Percentiles rank a stretch among this genome's conserved stretches.
These are phyloP conservation scores for Acanthaster planci DNA, from an alignment of 35 echinoderm and acorn worm species.

Conservation along the genomic window DNA sequence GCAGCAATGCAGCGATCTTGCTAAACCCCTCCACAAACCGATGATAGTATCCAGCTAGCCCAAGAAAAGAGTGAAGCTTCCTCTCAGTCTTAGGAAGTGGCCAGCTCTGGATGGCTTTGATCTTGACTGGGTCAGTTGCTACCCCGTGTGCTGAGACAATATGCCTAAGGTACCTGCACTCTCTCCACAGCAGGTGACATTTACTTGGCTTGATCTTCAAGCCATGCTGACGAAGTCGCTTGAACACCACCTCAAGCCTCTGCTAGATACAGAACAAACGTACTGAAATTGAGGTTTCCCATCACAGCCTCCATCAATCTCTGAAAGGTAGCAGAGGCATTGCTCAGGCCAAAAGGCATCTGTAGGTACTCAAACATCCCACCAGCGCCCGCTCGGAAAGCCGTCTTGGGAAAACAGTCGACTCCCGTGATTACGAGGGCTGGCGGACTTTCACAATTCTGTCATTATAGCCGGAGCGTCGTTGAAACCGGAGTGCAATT, in stretches of 20 bases:
- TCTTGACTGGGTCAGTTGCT: not conserved
- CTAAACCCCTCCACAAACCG: slow-evolving; percentile 2
- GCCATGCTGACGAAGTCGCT: slow-evolving; percentile 25
- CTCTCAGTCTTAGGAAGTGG: not conserved
- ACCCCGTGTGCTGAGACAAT: not conserved
- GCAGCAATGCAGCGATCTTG: not conserved
- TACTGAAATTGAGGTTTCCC: slow-evolving; percentile 14
- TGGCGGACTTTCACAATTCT: too few relatives aligned
- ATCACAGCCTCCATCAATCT: slow-evolving; percentile 58
- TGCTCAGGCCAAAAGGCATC: slow-evolving; percentile 37
- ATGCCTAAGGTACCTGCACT: slow-evolving; percentile 16
- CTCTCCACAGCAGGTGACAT: slow-evolving; percentile 40
- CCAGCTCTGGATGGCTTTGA: not conserved
- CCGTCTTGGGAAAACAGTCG: slow-evolving; percentile 45
- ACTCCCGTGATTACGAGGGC: too few relatives aligned
- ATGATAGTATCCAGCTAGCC: not conserved
- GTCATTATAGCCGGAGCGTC: too few relatives aligned
- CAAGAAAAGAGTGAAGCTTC: not conserved
- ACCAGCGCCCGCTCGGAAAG: too few relatives aligned
- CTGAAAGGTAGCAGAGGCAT: too few relatives aligned
- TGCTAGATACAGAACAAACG: slow-evolving; percentile 27
- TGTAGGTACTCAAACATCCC: too few relatives aligned
- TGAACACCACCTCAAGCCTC: slow-evolving; percentile 34
- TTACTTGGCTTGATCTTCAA: slow-evolving; percentile 56
- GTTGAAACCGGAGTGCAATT: too few relatives aligned